A percentile compares a stretch with the other conserved stretches of the same genome.
Conservation (phyloP, 2,888 invertebrate species). For the Stratiomys singularior region DNA sequence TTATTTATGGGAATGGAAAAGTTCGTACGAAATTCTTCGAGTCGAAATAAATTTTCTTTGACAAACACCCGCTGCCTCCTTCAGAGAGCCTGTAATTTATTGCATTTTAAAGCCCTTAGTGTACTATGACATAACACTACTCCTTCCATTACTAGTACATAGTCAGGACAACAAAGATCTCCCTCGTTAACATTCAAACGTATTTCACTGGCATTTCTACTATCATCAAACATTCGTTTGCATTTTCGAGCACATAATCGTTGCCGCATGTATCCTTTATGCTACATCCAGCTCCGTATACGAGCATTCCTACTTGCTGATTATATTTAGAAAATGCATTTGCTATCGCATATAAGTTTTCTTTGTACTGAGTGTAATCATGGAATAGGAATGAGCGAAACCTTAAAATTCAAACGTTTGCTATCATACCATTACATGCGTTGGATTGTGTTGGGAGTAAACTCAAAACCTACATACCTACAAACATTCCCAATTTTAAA, state of each 20-base stretch:
- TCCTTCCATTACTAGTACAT: too few species aligned
- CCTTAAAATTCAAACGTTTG: background rate
- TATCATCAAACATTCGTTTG: background rate
- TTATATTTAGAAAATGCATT: background rate
- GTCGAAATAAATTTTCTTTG: background rate
- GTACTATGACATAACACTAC: background rate
- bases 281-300: background rate
- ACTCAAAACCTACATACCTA: too few species aligned
- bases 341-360: background rate
- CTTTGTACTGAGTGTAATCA: background rate
- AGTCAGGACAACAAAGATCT: constrained; percentile 10
- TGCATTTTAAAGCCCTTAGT: background rate
- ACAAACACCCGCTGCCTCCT: background rate
- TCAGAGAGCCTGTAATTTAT: background rate
- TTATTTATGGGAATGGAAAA: too few species aligned
- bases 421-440: too few species aligned
- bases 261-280: background rate
- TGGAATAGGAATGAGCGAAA: background rate
- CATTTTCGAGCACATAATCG: background rate
- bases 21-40: too few species aligned
- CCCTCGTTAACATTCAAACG: constrained; percentile 5
- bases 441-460: too few species aligned
- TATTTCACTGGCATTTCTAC: background rate
- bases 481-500: too few species aligned
- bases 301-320: background rate